Evolutionary conservation across 2,888 invertebrate species (phyloP).

Genomic region (Muscina levida): DNA sequence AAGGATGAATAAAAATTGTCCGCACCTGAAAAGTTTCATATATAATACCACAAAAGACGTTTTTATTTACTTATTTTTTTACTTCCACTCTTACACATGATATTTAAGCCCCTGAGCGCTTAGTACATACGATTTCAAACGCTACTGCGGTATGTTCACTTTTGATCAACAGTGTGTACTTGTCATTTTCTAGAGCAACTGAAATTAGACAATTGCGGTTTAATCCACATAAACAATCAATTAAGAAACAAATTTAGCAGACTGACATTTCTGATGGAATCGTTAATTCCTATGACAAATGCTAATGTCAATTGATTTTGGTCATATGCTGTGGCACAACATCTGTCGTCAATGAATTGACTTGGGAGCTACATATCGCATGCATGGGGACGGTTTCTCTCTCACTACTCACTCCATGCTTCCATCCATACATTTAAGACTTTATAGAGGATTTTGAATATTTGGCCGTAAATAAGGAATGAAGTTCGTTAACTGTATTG

Average conservation of each 20-base stretch:
- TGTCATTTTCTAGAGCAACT: too few relatives aligned
- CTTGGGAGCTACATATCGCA: not conserved
- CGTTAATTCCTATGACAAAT: constrained; percentile 29
- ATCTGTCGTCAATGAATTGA: constrained; percentile 25
- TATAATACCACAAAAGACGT: too few relatives aligned
- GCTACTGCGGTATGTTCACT: too few relatives aligned
- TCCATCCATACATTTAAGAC: not conserved
- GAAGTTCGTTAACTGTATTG: constrained; percentile 29
- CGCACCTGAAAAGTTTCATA: too few relatives aligned
- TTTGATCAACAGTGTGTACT: too few relatives aligned
- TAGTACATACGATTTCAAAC: too few relatives aligned
- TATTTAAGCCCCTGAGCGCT: too few relatives aligned
- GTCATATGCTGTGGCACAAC: constrained; percentile 14
- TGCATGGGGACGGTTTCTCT: not conserved
- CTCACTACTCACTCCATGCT: not conserved
- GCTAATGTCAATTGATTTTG: constrained; percentile 20
- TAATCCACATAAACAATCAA: too few relatives aligned
- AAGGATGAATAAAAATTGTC: too few relatives aligned
- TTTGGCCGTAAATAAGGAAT: not conserved
- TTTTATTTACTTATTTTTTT: too few relatives aligned
- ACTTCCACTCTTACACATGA: too few relatives aligned
- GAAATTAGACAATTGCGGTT: too few relatives aligned
- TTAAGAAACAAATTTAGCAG: constrained; percentile 8
- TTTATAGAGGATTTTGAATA: constrained; percentile 1
- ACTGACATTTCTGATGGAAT: constrained; percentile 34